Percentiles rank a stretch among this genome's conserved stretches.
phyloP scores from a whole-genome alignment of 2,113 vertebrate species.

The Neopipo cinnamomea region DNA sequence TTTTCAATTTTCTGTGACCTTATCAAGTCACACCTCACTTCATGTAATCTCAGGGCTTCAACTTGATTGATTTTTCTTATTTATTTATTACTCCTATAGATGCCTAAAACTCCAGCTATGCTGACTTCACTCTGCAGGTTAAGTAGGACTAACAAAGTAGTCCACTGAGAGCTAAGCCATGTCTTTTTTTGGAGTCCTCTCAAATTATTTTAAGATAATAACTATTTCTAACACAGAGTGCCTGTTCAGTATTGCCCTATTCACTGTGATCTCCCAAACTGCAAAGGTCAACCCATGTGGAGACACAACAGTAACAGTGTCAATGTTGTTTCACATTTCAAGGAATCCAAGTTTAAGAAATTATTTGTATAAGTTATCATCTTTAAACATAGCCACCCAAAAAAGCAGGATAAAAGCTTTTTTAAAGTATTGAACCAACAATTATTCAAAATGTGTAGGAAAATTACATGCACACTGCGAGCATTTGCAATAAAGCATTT shows the following conservation, averaged over 20 bases:
- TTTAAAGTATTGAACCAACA: not conserved
- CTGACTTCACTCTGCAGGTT: not conserved
- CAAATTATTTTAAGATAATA: not conserved
- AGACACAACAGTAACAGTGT: not conserved
- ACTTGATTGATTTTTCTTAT: not conserved
- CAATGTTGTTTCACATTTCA: not conserved
- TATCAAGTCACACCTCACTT: not conserved
- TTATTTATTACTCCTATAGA: not conserved
- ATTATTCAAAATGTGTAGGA: not conserved
- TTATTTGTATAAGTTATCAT: not conserved
- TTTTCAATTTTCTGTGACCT: not conserved
- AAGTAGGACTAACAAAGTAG: not conserved
- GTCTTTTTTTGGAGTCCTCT: not conserved
- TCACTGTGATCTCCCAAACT: not conserved
- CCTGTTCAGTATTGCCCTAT: not conserved
- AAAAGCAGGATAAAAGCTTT: not conserved
- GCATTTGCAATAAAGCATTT: not conserved
- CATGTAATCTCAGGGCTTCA: not conserved
- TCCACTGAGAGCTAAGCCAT: not conserved
- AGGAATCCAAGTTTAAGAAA: not conserved
- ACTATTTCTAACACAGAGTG: not conserved
- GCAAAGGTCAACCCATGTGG: not conserved
- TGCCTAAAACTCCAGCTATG: not conserved
- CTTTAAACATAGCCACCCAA: not conserved
- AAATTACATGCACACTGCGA: not conserved